Evolutionary conservation across 2,113 vertebrate species (phyloP).

Genomic region (Greenwoodochromis staneri): DNA sequence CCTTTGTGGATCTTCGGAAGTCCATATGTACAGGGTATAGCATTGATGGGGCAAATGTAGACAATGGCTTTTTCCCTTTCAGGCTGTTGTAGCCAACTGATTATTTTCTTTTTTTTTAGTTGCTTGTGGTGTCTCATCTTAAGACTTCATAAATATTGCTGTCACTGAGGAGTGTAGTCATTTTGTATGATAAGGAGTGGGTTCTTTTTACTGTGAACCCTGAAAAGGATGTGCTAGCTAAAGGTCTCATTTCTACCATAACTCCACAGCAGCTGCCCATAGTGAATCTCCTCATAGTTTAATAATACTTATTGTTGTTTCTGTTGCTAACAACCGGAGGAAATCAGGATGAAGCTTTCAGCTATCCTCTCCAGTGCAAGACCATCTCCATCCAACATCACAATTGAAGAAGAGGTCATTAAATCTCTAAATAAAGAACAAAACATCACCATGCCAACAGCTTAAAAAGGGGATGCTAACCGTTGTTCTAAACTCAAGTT

Average conservation of each 20-base stretch:
- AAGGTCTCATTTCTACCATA: background rate
- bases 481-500: background rate
- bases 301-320: background rate
- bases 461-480: background rate
- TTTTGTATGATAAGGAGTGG: background rate
- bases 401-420: background rate
- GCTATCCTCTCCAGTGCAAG: background rate
- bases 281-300: background rate
- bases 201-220: background rate
- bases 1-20: background rate
- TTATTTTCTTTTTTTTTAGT: background rate
- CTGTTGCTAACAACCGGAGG: background rate
- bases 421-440: background rate
- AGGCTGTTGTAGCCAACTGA: background rate
- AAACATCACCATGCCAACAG: background rate
- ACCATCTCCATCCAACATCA: background rate
- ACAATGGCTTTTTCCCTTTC: background rate
- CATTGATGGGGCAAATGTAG: background rate
- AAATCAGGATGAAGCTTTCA: background rate
- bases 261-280: background rate
- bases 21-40: background rate
- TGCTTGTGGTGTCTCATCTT: background rate
- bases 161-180: background rate
- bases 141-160: background rate
- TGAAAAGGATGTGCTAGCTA: background rate